A percentile compares a stretch with the other conserved stretches of the same genome.
These are phyloP conservation scores for Porphyrio hochstetteri DNA, from an alignment of 2,113 vertebrate genomes.

Conservation along the genomic window DNA sequence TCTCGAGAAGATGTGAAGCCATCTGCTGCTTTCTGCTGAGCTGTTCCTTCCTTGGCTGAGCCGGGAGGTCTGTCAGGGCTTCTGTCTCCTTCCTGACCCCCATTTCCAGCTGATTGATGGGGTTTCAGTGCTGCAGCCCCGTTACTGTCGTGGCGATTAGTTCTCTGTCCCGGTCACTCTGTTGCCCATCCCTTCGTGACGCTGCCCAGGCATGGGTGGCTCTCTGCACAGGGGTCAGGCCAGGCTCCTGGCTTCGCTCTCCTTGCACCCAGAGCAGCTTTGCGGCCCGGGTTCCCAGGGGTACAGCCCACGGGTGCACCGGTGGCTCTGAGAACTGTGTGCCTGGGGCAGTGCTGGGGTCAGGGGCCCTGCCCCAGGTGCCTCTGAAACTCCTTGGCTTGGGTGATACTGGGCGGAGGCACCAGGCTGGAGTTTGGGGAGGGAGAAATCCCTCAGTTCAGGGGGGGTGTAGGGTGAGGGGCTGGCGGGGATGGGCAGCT, in stretches of 20 bases:
- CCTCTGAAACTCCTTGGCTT: not conserved
- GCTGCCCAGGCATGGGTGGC: not conserved
- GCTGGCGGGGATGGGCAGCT: not conserved
- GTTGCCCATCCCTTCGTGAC: not conserved
- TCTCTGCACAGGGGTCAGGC: not conserved
- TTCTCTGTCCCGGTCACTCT: not conserved
- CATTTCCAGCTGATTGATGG: not conserved
- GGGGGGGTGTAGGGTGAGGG: rapidly evolving
- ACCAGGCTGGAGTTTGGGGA: rapidly evolving
- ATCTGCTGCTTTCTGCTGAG: constrained; percentile 8
- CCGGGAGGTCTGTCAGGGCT: not conserved
- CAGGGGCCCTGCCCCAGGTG: no score
- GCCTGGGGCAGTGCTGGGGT: no score
- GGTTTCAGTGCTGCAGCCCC: not conserved
- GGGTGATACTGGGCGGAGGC: rapidly evolving
- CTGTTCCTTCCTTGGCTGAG: not conserved
- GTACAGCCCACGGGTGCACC: rapidly evolving
- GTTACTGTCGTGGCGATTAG: not conserved
- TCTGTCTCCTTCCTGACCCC: not conserved
- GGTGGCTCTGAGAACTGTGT: no score
- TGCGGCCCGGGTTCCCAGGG: not conserved
- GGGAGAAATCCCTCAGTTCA: not conserved
- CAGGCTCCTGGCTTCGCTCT: not conserved
- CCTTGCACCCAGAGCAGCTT: not conserved
- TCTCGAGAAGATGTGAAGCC: not conserved